phyloP scores from a whole-genome alignment of 2,888 invertebrate species.

The Drosophila formosana region DNA sequence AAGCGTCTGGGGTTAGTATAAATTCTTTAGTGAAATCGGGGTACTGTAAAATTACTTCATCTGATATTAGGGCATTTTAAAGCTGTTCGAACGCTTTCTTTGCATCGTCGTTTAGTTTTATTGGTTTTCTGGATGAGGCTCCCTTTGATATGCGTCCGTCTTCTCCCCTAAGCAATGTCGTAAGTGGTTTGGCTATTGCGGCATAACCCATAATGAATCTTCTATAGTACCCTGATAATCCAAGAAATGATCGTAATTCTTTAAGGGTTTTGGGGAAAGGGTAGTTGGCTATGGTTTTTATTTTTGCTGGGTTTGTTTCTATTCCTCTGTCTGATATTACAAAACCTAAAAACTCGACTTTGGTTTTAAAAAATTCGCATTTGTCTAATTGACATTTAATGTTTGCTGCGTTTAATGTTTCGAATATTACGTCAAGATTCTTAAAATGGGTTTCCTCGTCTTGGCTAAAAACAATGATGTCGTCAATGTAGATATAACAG shows the following conservation, averaged over 20 bases:
- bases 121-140: neutral
- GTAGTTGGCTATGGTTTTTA: too few relatives aligned
- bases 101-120: conserved; percentile 2
- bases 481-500: conserved; percentile 8
- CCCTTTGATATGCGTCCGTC: conserved; percentile 13
- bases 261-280: too few relatives aligned
- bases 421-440: neutral
- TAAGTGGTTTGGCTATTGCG: conserved; percentile 8
- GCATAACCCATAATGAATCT: conserved; percentile 15
- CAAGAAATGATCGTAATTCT: neutral
- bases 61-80: conserved; percentile 6
- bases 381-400: too few relatives aligned
- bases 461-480: conserved; percentile 9
- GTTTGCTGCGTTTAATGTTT: neutral
- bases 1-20: conserved; percentile 4
- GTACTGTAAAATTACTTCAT: conserved; percentile 8
- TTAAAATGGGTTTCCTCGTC: neutral
- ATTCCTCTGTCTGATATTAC: too few relatives aligned
- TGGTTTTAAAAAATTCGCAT: too few relatives aligned
- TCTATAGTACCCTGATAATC: conserved; percentile 5
- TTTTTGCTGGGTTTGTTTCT: too few relatives aligned
- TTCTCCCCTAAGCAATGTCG: conserved; percentile 13
- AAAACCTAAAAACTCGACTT: too few relatives aligned
- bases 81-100: conserved; percentile 7
- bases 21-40: conserved; percentile 5